These are phyloP conservation scores for Synaphobranchus kaupii DNA, from an alignment of 2,797 vertebrate species.

Conservation along the genomic window DNA sequence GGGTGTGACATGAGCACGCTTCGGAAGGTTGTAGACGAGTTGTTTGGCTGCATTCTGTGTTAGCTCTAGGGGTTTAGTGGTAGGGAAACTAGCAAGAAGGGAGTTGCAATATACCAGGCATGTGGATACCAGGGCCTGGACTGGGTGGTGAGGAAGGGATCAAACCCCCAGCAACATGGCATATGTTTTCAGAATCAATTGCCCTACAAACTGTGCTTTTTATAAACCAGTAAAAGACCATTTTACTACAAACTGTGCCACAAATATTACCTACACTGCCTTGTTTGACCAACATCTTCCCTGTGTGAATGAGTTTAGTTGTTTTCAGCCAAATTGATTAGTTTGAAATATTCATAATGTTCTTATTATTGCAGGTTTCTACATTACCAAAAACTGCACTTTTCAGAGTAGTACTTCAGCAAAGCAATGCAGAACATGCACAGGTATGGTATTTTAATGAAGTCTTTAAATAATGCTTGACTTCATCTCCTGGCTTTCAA, in stretches of 20 bases:
- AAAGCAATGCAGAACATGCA: background rate
- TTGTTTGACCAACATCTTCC: background rate
- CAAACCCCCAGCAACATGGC: background rate
- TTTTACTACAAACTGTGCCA: background rate
- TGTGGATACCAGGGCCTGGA: background rate
- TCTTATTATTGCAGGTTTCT: background rate
- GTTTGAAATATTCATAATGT: background rate
- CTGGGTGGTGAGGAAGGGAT: background rate
- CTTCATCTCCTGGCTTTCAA: background rate
- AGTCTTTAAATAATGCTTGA: background rate
- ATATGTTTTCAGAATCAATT: background rate
- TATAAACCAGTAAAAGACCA: no score
- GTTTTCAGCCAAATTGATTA: background rate
- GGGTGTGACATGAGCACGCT: no score
- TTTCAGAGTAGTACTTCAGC: background rate
- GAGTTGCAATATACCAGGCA: no score
- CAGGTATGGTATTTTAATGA: background rate
- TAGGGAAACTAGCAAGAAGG: no score
- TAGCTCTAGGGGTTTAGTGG: no score
- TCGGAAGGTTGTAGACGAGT: no score
- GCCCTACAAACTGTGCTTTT: background rate
- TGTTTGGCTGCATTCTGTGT: no score
- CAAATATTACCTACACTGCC: background rate
- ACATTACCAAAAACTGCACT: slow-evolving; percentile 7
- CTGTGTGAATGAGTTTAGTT: background rate